phyloP scores from a whole-genome alignment of 2,797 vertebrate genomes.

The Danio aesculapii region DNA sequence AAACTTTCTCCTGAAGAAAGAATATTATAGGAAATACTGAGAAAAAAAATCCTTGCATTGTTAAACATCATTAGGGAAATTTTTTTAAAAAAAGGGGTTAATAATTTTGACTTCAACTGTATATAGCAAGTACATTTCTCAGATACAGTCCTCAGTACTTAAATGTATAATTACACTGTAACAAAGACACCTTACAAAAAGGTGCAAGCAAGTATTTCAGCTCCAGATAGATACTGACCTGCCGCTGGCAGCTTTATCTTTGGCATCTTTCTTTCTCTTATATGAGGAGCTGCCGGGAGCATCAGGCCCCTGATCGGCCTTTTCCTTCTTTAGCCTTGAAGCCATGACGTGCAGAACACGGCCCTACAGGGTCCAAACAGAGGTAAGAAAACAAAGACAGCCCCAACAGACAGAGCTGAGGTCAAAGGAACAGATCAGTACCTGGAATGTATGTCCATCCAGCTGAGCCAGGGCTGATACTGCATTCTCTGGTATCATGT shows the following conservation, averaged over 20 bases:
- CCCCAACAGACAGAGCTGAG: background rate
- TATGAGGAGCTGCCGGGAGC: constrained; percentile 83
- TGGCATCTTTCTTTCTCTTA: constrained; percentile 90
- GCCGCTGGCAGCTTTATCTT: constrained; percentile 89
- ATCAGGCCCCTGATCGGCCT: constrained; percentile 69
- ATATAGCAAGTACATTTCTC: no score
- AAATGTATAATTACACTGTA: no score
- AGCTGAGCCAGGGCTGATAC: constrained; percentile 87
- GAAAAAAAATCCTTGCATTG: no score
- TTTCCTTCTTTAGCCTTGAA: constrained; percentile 90
- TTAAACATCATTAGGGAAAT: no score
- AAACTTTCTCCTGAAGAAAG: no score
- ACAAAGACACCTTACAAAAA: no score
- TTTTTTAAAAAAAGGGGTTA: no score
- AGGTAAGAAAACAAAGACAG: constrained; percentile 15
- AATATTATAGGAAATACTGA: no score
- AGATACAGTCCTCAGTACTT: no score
- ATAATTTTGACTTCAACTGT: no score
- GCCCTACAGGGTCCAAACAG: constrained; percentile 76
- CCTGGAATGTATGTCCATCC: constrained; percentile 96
- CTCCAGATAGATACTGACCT: constrained; percentile 76
- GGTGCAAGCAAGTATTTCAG: background rate
- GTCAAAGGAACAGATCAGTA: constrained; percentile 58
- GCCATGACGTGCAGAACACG: constrained; percentile 93
- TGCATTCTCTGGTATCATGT: constrained; percentile 93